A percentile compares a stretch with the other conserved stretches of the same genome.
These are phyloP conservation scores for Yponomeuta malinellus DNA, from an alignment of 2,888 invertebrate species.

Conservation along the genomic window DNA sequence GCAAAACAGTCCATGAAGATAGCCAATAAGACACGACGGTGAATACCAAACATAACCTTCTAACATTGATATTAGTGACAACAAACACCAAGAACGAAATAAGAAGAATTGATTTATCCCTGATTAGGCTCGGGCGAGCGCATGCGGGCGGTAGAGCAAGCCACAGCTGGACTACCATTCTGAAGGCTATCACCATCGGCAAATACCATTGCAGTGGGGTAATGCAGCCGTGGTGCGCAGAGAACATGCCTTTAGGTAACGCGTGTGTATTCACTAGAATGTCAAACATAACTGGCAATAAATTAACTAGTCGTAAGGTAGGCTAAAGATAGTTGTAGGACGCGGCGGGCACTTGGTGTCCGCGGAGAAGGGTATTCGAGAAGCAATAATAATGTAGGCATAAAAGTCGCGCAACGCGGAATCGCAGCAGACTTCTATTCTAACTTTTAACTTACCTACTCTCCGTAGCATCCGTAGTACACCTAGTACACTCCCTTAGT, in stretches of 20 bases:
- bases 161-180: background rate
- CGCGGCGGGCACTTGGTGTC: conserved; percentile 66
- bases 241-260: conserved; percentile 60
- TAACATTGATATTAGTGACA: background rate
- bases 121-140: background rate
- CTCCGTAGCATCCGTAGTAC: conserved; percentile 48
- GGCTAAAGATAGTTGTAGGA: conserved; percentile 38
- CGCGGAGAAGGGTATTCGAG: conserved; percentile 73
- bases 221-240: conserved; percentile 25
- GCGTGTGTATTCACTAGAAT: conserved; percentile 56
- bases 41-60: no score
- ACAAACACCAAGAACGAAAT: background rate
- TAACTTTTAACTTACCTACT: conserved; percentile 16
- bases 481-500: conserved; percentile 26
- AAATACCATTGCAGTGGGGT: background rate
- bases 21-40: no score
- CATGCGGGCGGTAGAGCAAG: background rate
- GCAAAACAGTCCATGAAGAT: no score
- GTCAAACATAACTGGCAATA: conserved; percentile 69
- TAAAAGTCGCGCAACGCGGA: conserved; percentile 66
- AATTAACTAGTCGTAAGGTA: conserved; percentile 61
- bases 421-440: conserved; percentile 48
- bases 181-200: background rate
- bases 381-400: conserved; percentile 75
- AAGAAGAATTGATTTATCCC: background rate